Evolutionary conservation across 2,888 invertebrate species (phyloP).

Genomic region (Hetaerina titia): DNA sequence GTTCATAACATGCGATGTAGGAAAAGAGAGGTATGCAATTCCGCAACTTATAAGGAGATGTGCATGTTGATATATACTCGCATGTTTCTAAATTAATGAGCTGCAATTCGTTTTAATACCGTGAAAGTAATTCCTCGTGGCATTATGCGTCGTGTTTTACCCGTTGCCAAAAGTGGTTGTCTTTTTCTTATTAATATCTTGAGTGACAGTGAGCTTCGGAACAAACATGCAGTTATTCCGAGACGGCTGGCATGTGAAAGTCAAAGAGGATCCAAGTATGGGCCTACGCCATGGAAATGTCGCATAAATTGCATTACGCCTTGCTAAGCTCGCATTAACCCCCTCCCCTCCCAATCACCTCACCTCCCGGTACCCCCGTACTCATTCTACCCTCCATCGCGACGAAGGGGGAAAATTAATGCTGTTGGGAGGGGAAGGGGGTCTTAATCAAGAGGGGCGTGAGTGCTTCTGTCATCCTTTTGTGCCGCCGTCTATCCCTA

Average conservation of each 20-base stretch:
- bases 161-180: not conserved
- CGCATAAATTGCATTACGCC: not conserved
- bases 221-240: not conserved
- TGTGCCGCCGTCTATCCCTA: not conserved
- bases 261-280: not conserved
- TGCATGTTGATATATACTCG: too few species aligned
- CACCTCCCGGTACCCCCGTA: not conserved
- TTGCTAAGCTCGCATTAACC: not conserved
- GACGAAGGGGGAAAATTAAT: not conserved
- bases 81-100: too few species aligned
- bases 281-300: not conserved
- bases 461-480: not conserved
- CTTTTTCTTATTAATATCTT: not conserved
- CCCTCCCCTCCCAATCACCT: not conserved
- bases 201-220: not conserved
- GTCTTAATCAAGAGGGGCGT: not conserved
- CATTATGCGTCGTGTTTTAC: too few species aligned
- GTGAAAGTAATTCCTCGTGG: too few species aligned
- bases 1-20: too few species aligned
- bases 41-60: too few species aligned
- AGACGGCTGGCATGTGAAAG: not conserved
- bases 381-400: not conserved
- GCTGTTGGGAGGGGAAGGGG: not conserved
- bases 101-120: too few species aligned
- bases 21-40: too few species aligned